Conservation (phyloP, 2,113 vertebrate species). For the Xenopus tropicalis region UCB_Xtro_10.0 CM004449.2:111021001-111021500, state of each 20-base stretch:
- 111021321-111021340: too few relatives aligned
- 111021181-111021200: slow-evolving; percentile 56
- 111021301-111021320: slow-evolving; percentile 45
- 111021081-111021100: too few relatives aligned
- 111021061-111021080: too few relatives aligned
- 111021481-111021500: slow-evolving; percentile 42
- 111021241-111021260: slow-evolving; percentile 80
- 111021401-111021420: slow-evolving; percentile 80
- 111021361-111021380: too few relatives aligned
- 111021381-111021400: slow-evolving; percentile 39
- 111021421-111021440: slow-evolving; percentile 78
- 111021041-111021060: too few relatives aligned
- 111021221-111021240: slow-evolving; percentile 81
- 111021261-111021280: slow-evolving; percentile 81
- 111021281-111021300: slow-evolving; percentile 77
- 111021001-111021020: too few relatives aligned
- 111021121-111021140: too few relatives aligned
- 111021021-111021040: too few relatives aligned
- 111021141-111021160: too few relatives aligned
- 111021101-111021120: too few relatives aligned
- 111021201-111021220: slow-evolving; percentile 79
- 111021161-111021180: too few relatives aligned
- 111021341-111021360: too few relatives aligned
- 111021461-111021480: slow-evolving; percentile 84
- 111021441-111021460: slow-evolving; percentile 84